Evolutionary conservation across 2,113 vertebrate genomes (phyloP).

Genomic region (Connochaetes taurinus): DNA sequence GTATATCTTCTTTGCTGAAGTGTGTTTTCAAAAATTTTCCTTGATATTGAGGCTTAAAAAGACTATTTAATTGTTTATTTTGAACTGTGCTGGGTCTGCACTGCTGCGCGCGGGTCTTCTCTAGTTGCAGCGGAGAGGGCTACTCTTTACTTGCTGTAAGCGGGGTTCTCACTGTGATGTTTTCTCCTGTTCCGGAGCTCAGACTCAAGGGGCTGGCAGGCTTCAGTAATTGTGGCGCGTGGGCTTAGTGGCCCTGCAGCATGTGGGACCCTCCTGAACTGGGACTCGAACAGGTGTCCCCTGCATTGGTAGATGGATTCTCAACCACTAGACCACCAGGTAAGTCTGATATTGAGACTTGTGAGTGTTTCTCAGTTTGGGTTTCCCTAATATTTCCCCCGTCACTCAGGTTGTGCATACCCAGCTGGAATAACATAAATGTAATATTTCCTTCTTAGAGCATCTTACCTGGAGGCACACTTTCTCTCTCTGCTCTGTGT

Average conservation of each 20-base stretch:
- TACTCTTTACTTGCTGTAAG: not conserved
- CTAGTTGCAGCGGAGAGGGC: not conserved
- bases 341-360: not conserved
- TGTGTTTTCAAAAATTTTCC: not conserved
- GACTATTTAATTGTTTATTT: not conserved
- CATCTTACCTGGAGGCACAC: not conserved
- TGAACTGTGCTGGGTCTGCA: not conserved
- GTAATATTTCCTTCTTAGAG: not conserved
- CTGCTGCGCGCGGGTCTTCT: fast-evolving
- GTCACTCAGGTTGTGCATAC: not conserved
- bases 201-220: not conserved
- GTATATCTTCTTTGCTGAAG: not conserved
- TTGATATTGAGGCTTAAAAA: not conserved
- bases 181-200: not conserved
- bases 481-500: not conserved
- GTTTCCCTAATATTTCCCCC: not conserved
- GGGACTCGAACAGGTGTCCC: not conserved
- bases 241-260: not conserved
- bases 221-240: fast-evolving
- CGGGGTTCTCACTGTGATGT: fast-evolving
- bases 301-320: not conserved
- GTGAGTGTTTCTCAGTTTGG: not conserved
- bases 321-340: not conserved
- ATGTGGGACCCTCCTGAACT: not conserved
- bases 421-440: not conserved